phyloP scores from a whole-genome alignment of 1,140 invertebrate species.

The Sycobia sp. region DNA sequence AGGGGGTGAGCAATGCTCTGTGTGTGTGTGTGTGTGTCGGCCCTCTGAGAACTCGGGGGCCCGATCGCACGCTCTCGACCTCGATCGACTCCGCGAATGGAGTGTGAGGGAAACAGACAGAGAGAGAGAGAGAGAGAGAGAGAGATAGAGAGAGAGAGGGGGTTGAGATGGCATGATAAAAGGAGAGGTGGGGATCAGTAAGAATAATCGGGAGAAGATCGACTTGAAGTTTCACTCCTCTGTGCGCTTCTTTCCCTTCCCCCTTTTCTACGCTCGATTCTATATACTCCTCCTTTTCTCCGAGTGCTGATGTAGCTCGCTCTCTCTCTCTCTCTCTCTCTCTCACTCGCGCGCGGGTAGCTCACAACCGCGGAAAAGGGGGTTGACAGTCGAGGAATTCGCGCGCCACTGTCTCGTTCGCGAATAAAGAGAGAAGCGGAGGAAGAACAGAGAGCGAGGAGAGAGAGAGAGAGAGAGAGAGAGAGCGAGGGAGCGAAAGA shows the following conservation, averaged over 20 bases:
- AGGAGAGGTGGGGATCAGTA: too few species aligned
- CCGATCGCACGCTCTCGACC: conserved; percentile 8
- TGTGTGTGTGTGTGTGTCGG: too few species aligned
- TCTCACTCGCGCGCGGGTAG: neutral
- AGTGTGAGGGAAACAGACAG: neutral
- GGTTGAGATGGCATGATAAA: too few species aligned
- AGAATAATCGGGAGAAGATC: conserved; percentile 33
- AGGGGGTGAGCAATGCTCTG: too few species aligned
- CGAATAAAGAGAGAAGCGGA: conserved; percentile 4
- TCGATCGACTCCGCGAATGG: neutral
- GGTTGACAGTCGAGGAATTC: conserved; percentile 40
- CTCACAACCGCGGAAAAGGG: conserved; percentile 14
- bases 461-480: too few species aligned
- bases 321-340: neutral
- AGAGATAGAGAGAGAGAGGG: too few species aligned
- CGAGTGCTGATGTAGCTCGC: too few species aligned
- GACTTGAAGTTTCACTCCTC: neutral
- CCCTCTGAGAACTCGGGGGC: too few species aligned
- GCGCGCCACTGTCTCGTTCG: conserved; percentile 29
- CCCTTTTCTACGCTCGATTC: too few species aligned
- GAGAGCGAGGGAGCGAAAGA: too few species aligned
- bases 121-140: conserved; percentile 32
- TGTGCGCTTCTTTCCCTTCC: too few species aligned
- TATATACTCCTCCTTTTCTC: too few species aligned
- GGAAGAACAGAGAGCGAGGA: neutral